These are phyloP conservation scores for Sapajus apella DNA, from an alignment of 2,113 vertebrate species.

Conservation along the genomic window DNA sequence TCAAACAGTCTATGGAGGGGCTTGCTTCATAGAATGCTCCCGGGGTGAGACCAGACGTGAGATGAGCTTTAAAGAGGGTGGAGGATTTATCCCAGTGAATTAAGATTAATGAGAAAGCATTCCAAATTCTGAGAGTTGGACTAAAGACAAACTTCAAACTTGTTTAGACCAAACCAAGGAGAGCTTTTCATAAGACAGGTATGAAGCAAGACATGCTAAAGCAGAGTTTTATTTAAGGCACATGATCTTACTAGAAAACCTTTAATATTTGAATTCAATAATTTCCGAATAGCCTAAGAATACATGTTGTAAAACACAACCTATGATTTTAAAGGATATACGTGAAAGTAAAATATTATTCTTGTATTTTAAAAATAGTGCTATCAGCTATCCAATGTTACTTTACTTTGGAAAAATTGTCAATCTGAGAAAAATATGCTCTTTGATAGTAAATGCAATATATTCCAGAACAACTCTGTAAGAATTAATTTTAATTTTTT, in stretches of 20 bases:
- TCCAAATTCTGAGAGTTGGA: not conserved
- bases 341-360: not conserved
- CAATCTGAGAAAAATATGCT: not conserved
- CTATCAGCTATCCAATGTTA: not conserved
- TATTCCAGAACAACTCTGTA: not conserved
- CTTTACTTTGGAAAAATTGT: not conserved
- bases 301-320: not conserved
- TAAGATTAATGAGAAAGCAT: not conserved
- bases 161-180: slow-evolving; percentile 22
- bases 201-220: not conserved
- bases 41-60: not conserved
- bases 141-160: not conserved
- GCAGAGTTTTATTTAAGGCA: slow-evolving; percentile 46
- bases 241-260: not conserved
- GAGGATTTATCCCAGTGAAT: not conserved
- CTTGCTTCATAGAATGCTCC: not conserved
- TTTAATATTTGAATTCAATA: not conserved
- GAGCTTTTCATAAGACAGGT: not conserved
- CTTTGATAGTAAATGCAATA: slow-evolving; percentile 33
- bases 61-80: not conserved
- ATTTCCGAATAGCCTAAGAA: not conserved
- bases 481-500: not conserved
- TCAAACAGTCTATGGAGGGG: not conserved
- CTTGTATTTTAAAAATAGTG: not conserved
- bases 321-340: slow-evolving; percentile 37